A percentile compares a stretch with the other conserved stretches of the same genome.
phyloP scores from a whole-genome alignment of 1,140 invertebrate species.

The Gryllus bimaculatus region DNA sequence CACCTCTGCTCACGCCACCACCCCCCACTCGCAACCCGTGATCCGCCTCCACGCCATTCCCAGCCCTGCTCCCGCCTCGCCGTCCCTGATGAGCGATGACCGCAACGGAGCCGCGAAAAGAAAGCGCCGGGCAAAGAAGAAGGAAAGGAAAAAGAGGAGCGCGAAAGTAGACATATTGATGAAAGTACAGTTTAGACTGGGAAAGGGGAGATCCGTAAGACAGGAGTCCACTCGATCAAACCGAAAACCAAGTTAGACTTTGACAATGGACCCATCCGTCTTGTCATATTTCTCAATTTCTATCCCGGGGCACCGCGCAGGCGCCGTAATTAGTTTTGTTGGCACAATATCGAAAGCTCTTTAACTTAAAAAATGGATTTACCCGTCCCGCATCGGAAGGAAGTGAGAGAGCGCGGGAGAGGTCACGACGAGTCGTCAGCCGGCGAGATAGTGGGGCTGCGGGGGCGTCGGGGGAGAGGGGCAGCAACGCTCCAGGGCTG shows the following conservation, averaged over 20 bases:
- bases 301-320: background rate
- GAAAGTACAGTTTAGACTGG: background rate
- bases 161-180: background rate
- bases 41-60: too few relatives aligned
- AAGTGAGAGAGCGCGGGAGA: background rate
- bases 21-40: too few relatives aligned
- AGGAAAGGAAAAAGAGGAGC: background rate
- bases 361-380: conserved; percentile 6
- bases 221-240: background rate
- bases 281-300: conserved; percentile 5
- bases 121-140: background rate
- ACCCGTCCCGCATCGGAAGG: background rate
- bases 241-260: conserved; percentile 1
- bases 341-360: conserved; percentile 3
- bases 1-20: too few relatives aligned
- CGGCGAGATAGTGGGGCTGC: background rate
- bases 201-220: background rate
- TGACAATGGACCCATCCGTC: conserved; percentile 2
- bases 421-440: background rate
- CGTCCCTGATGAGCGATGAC: background rate
- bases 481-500: background rate
- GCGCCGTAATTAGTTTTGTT: background rate
- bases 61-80: too few relatives aligned
- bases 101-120: background rate
- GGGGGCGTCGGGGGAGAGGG: background rate